These are phyloP conservation scores for Stomatorhinus walkeri DNA, from an alignment of 2,797 vertebrate species.

Conservation along the genomic window DNA sequence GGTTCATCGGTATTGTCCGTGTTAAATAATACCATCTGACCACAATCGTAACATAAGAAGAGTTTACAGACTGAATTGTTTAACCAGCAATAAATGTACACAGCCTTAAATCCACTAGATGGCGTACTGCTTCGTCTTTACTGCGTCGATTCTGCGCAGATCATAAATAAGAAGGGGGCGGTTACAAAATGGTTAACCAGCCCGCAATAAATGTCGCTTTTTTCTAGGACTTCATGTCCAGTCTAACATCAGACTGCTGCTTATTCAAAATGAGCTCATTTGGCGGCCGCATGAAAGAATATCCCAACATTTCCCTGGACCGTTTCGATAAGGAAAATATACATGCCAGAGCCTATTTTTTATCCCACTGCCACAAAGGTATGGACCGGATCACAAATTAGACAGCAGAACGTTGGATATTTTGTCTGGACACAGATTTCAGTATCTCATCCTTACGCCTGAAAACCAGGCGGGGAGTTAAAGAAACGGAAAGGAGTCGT, in stretches of 20 bases:
- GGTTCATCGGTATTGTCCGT: neutral
- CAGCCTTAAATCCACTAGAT: neutral
- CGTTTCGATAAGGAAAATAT: slow-evolving; percentile 85
- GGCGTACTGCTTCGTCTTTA: neutral
- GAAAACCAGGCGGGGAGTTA: neutral
- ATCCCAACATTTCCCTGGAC: slow-evolving; percentile 78
- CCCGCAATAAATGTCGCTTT: neutral
- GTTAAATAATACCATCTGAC: neutral
- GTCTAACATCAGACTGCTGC: neutral
- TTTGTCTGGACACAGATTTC: neutral
- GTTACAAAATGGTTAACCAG: neutral
- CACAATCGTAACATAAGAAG: neutral
- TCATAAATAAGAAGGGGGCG: neutral
- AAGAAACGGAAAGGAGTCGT: neutral
- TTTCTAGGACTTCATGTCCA: neutral
- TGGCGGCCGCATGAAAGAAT: slow-evolving; percentile 80
- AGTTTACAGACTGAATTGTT: neutral
- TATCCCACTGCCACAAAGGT: slow-evolving; percentile 97
- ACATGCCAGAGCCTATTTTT: slow-evolving; percentile 79
- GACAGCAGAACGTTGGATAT: neutral
- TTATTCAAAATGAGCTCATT: slow-evolving; percentile 78
- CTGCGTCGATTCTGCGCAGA: neutral
- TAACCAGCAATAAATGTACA: neutral
- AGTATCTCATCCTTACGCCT: neutral
- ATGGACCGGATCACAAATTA: slow-evolving; percentile 29